Base-by-base conservation (phyloP, 1,140 invertebrate genomes). In the Lepidurus packardi region DNA sequence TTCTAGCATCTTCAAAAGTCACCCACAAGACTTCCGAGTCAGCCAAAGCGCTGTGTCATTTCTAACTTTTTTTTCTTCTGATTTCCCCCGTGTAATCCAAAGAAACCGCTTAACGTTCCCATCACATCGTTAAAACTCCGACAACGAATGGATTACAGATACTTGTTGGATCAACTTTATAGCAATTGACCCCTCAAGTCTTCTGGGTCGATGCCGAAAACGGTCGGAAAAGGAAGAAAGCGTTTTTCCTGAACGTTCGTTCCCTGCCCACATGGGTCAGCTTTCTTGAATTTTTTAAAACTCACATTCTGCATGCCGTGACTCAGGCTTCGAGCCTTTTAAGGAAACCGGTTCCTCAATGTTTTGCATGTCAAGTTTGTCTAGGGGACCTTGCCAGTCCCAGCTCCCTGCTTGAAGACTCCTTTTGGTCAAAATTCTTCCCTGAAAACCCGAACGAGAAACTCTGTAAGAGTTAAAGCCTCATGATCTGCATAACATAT, bases 311-410 rank as follows among this genome's bases (percentile, higher is more conserved):
- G 53, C 53, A 65, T 65, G 1, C 53, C 53, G 53, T 65, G 53
- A 65, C 53, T 65, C 53, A 65, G 34, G 2, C 53, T 65, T 65
- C 53, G 53, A 65, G 53, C 53, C 53, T 65, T 65, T 65, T 65
- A 65, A 65, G 53, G 53, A 65, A 65, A 65, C 53, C 53, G 53
- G 53, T 65, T 65, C 53, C 21, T 9, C 21, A 65, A 16, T 7
- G 53, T 65, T 65, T 65, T 65, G 53, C 53, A 65, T 65, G 21
- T 65, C 53, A 65, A 65, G 53, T 21, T 65, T 65, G 53, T 65
- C 53, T 65, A 21, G 53, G 8, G 21, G 53, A 65, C 53, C 53
- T 65, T 65, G 53, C 53, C 6, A n/a, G 16, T 65, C 21, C 16
- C 16, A 65, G 53, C 53, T 65, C 53, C 53, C 53, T n/a, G 13